phyloP scores from a whole-genome alignment of 2,888 invertebrate species.

The Acronicta leporina region DNA sequence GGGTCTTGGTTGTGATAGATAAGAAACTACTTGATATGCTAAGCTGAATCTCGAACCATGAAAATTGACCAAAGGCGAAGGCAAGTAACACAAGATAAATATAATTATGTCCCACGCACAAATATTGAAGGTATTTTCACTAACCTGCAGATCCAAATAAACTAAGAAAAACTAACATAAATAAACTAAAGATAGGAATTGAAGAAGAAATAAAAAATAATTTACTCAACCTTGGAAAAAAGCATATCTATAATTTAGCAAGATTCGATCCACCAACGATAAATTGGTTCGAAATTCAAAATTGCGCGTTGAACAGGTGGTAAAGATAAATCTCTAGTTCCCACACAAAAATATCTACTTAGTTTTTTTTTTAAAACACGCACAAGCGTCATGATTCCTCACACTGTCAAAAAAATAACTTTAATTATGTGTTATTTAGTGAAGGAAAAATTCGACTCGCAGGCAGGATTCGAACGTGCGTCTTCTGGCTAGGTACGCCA shows the following conservation, averaged over 20 bases:
- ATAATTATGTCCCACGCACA: too few relatives aligned
- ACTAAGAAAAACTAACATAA: too few relatives aligned
- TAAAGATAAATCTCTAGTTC: constrained; percentile 73
- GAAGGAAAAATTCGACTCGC: too few relatives aligned
- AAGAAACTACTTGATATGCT: neutral
- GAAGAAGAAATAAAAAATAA: constrained; percentile 21
- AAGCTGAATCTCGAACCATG: neutral
- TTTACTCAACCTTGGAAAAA: too few relatives aligned
- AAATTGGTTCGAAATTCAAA: constrained; percentile 38
- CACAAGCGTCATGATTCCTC: constrained; percentile 67
- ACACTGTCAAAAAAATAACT: constrained; percentile 67
- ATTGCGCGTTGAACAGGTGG: constrained; percentile 66
- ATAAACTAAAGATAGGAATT: neutral
- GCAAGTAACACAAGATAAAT: too few relatives aligned
- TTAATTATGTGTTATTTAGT: too few relatives aligned
- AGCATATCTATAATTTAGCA: too few relatives aligned
- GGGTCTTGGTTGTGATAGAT: neutral
- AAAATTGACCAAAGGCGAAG: too few relatives aligned
- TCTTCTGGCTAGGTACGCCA: too few relatives aligned
- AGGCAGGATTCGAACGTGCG: too few relatives aligned
- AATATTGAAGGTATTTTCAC: too few relatives aligned
- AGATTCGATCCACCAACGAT: constrained; percentile 17
- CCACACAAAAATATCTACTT: constrained; percentile 73
- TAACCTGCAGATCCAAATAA: constrained; percentile 4
- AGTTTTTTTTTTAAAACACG: constrained; percentile 62